Conservation (phyloP, 2,797 vertebrate species). For the Epinephelus malabaricus region DNA sequence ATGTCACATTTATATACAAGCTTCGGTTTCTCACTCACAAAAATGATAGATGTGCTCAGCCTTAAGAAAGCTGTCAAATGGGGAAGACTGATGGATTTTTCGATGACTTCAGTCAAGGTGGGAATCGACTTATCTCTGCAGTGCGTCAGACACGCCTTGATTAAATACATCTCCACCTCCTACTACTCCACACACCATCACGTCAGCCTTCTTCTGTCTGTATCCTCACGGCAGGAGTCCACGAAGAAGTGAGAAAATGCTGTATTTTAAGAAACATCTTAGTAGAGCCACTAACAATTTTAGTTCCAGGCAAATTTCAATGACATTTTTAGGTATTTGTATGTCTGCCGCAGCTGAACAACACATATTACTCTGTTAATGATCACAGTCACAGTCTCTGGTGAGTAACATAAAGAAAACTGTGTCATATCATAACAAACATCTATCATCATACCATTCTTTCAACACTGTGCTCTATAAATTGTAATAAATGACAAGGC, state of each 20-base stretch:
- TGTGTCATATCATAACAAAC: neutral
- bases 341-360: neutral
- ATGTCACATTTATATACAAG: neutral
- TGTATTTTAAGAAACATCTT: neutral
- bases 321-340: too few species aligned
- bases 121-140: conserved; percentile 39
- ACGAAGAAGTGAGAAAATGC: neutral
- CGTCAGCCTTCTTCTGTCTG: neutral
- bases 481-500: conserved; percentile 33
- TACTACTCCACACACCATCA: neutral
- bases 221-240: neutral
- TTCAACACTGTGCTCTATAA: conserved; percentile 10
- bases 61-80: conserved; percentile 21
- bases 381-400: neutral
- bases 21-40: neutral
- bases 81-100: conserved; percentile 32
- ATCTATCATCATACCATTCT: conserved; percentile 8
- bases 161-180: conserved; percentile 23
- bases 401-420: neutral
- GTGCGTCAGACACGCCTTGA: conserved; percentile 29
- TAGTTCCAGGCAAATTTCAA: neutral
- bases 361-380: neutral
- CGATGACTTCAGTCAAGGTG: conserved; percentile 22
- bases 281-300: neutral
- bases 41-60: conserved; percentile 9